A percentile compares a stretch with the other conserved stretches of the same genome.
phyloP scores from a whole-genome alignment of 2,797 vertebrate genomes.

The Tragopan temminckii region DNA sequence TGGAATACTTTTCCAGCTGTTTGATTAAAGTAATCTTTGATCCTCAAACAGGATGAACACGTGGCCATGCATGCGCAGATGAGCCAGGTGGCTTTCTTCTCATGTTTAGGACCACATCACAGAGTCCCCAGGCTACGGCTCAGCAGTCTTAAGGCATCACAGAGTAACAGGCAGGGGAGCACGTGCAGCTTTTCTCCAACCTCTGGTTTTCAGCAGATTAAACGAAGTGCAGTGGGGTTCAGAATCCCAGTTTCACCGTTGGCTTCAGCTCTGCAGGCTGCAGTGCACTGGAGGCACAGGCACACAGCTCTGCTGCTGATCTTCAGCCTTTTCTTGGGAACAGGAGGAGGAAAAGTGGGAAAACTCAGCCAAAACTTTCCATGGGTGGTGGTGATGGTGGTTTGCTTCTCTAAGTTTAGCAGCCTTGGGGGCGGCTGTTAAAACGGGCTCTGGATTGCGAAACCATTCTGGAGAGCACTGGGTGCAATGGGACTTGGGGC shows the following conservation, averaged over 20 bases:
- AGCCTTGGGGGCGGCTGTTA: conserved; percentile 43
- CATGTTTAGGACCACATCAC: not conserved
- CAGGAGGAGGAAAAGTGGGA: not conserved
- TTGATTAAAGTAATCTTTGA: not conserved
- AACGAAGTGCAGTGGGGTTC: not conserved
- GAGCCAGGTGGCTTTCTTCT: not conserved
- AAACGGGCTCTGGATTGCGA: not conserved
- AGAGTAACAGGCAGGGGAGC: not conserved
- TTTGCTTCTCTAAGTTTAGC: conserved; percentile 64
- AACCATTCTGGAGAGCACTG: not conserved
- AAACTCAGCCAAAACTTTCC: conserved; percentile 1
- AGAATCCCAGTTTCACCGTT: not conserved
- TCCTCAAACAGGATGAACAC: not conserved
- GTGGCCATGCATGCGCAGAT: not conserved
- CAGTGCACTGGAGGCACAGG: not conserved
- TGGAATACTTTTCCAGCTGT: not conserved
- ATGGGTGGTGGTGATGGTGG: not conserved
- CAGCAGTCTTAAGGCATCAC: not conserved
- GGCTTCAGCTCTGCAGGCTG: not conserved
- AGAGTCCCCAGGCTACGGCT: not conserved
- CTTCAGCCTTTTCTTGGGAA: not conserved
- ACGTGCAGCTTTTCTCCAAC: not conserved
- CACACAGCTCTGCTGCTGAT: not conserved
- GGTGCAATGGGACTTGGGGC: not conserved
- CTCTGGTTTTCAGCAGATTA: not conserved